phyloP scores from a whole-genome alignment of 2,797 vertebrate genomes.

The Neoniphon sammara region DNA sequence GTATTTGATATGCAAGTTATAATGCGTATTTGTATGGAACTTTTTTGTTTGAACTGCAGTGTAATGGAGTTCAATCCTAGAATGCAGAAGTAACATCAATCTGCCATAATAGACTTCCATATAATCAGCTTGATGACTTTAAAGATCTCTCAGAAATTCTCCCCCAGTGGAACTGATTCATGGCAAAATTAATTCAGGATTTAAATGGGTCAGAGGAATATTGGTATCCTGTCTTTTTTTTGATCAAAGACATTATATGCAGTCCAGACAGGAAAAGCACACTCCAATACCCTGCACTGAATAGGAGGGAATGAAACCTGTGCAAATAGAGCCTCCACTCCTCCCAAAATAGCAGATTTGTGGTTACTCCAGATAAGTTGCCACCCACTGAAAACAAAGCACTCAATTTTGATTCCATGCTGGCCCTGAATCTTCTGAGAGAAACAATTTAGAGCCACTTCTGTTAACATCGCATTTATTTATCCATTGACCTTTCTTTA shows the following conservation, averaged over 20 bases:
- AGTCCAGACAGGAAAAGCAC: conserved; percentile 39
- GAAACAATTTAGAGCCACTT: conserved; percentile 50
- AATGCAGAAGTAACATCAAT: conserved; percentile 22
- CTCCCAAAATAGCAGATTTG: conserved; percentile 53
- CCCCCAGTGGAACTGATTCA: conserved; percentile 21
- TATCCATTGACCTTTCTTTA: conserved; percentile 60
- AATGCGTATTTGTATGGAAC: not conserved
- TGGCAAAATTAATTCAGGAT: conserved; percentile 36
- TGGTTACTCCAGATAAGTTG: conserved; percentile 52
- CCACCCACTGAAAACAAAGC: conserved; percentile 45
- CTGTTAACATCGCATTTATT: conserved; percentile 60
- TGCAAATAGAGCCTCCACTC: conserved; percentile 24
- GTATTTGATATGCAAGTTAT: too few relatives aligned
- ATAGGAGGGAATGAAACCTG: conserved; percentile 19
- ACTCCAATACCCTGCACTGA: conserved; percentile 28
- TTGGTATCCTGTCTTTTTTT: conserved; percentile 17
- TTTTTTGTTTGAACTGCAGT: conserved; percentile 11
- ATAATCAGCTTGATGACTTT: conserved; percentile 28
- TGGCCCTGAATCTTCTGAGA: conserved; percentile 35
- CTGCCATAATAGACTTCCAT: conserved; percentile 6
- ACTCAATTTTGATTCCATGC: conserved; percentile 52
- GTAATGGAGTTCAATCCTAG: not conserved
- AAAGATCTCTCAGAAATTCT: conserved; percentile 18
- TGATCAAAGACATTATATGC: conserved; percentile 48
- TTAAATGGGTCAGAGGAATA: conserved; percentile 44